Conservation (phyloP, 2,888 invertebrate genomes). For the Pyrrhia umbra region DNA sequence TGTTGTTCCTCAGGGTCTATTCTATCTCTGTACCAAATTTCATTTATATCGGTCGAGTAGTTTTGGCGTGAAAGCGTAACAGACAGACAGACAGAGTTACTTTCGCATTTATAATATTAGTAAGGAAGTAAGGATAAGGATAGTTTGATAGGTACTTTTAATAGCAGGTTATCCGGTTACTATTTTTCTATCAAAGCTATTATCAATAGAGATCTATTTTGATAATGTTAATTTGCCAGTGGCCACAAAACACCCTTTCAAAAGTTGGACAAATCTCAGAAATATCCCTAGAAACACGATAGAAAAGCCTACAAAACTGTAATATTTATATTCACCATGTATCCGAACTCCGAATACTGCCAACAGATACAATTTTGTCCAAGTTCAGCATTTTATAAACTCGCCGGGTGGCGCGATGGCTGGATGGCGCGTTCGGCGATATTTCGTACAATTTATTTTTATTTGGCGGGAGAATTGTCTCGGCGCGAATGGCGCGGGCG, state of each 20-base stretch:
- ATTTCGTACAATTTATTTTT: conserved; percentile 76
- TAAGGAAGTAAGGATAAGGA: too few species aligned
- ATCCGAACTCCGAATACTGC: too few species aligned
- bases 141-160: conserved; percentile 17
- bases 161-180: neutral
- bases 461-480: conserved; percentile 70
- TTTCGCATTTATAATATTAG: too few species aligned
- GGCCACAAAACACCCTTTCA: neutral
- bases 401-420: conserved; percentile 39
- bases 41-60: too few species aligned
- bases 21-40: too few species aligned
- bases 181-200: too few species aligned
- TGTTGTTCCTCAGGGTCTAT: too few species aligned
- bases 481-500: conserved; percentile 63
- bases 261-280: neutral
- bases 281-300: neutral
- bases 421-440: conserved; percentile 58
- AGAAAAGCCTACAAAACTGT: neutral
- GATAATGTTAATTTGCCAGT: neutral
- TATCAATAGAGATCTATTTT: too few species aligned
- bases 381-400: conserved; percentile 52
- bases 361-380: conserved; percentile 36
- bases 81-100: too few species aligned
- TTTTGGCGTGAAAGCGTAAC: too few species aligned
- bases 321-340: conserved; percentile 8